Evolutionary conservation across 2,113 vertebrate genomes (phyloP), one percentile per base, ranked within the genome.

Genomic region (Prinia subflava): DNA sequence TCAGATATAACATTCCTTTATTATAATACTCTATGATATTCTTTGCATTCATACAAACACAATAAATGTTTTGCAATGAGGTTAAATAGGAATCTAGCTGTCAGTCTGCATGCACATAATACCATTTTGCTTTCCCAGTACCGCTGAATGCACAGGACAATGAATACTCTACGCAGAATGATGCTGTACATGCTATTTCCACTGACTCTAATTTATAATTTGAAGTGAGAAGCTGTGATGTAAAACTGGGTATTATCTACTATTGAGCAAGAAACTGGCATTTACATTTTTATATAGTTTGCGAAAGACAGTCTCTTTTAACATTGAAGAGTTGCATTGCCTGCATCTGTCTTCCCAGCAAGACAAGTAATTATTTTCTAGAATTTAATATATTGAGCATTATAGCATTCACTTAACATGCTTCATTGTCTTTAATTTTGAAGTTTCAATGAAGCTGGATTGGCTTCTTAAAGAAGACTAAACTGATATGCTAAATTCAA

Each of bases 361-460:
- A 85, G 90, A 75, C 30, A 94, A 93, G 63, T 70, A 94, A 95
- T 95, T 95, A 74, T 93, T 91, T 95, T 94, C 56, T 75, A 71
- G 59, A 44, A 69, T 62, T 74, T 64, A 83, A 28, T 83, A 71
- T 87, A 80, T 39, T 68, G n/a, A 88, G 13, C 44, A 71, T 57
- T 56, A 92, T 83, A 81, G 5, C 33, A 91, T 81, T n/a, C 14
- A 75, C 77, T 95, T 95, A 59, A 65, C 90, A 93, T 73, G 63
- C 49, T 92, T 94, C 70, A 86, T 69, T 89, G 77, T 85, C 83
- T 92, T 95, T 89, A 80, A 91, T 92, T 94, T 86, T 95, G 78
- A 91, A 42, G 7, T 64, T 94, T 87, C 77, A 75, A 11, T 50
- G 30, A 85, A 83, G 15, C 20, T 85, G 27, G 14, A 80, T 55